These are phyloP conservation scores for Halcyon chelicuti DNA, from an alignment of 2,797 vertebrate genomes.

Conservation along the genomic window DNA sequence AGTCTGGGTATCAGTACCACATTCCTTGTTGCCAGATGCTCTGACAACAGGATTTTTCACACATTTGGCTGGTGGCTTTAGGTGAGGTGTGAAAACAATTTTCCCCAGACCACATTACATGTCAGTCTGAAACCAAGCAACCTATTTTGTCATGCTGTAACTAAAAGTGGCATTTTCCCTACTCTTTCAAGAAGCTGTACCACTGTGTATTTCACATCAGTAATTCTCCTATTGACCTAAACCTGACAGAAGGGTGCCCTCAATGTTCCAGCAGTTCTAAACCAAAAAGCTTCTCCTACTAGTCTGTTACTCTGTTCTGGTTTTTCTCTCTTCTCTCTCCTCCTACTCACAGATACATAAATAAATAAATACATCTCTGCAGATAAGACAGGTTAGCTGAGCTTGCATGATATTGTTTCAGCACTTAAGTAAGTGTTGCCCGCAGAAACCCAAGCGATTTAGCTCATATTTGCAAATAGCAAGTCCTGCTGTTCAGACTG, in stretches of 20 bases:
- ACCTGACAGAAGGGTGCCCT: background rate
- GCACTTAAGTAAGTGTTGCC: background rate
- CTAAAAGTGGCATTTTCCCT: background rate
- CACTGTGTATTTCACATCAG: background rate
- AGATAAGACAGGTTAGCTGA: background rate
- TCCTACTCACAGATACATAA: background rate
- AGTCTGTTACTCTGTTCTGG: background rate
- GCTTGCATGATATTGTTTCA: background rate
- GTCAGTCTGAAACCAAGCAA: background rate
- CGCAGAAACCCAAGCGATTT: background rate
- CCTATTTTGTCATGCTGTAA: background rate
- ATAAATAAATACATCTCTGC: background rate
- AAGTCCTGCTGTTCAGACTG: background rate
- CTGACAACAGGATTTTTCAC: constrained; percentile 14
- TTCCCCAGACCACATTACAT: background rate
- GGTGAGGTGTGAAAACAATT: constrained; percentile 31
- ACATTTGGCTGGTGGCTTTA: background rate
- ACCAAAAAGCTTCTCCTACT: background rate
- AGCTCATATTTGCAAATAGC: background rate
- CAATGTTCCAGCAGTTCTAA: background rate
- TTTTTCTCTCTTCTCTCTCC: background rate
- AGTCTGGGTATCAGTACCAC: background rate
- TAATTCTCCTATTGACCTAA: background rate
- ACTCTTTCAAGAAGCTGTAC: background rate
- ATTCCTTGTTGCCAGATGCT: constrained; percentile 8